Evolutionary conservation across 2,888 invertebrate species (phyloP), one percentile per base, ranked within the genome.

Genomic region (Cremastinae sp.): DNA sequence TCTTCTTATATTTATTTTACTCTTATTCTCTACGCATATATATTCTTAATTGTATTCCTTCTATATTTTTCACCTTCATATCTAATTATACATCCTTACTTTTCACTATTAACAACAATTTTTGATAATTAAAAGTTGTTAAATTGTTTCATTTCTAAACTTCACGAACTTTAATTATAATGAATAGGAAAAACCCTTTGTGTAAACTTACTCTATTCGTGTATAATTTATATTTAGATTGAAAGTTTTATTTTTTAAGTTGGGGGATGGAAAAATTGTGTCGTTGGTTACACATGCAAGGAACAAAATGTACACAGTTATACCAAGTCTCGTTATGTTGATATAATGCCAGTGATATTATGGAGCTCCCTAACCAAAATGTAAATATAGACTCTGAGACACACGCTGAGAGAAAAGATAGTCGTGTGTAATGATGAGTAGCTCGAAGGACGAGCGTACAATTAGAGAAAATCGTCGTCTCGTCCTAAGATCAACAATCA

Each of bases 401-500:
- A 56, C 64, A 41, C 59, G 61, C n/a, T 59, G 61, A 56, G 47
- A 58, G 64, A 34, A 53, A 36, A 16, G 34, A 10, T 18, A 34
- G 41, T 72, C 74, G 65, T 58, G 68, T 45, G 59, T 64, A 79
- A 79, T 79, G 4, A 28, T 82, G 84, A 80, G 83, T 81, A 75
- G 80, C 81, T 80, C 49, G 18, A 53, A 68, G 80, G 76, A 80
- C 84, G 84, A 85, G 86, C 84, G 80, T 75, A 82, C 84, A 84
- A 85, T 59, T 73, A 54, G 54, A 49, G 53, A 43, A 61, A 62
- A 72, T 59, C 80, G 72, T 73, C 73, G 75, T 66, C 75, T 68
- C 53, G 68, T 53, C 53, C 65, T 18, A 16, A 56, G 74, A 64
- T 72, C 76, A 69, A 64, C 71, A 77, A 77, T 74, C 79, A 74